Evolutionary conservation across 2,113 vertebrate species (phyloP).

Genomic region (Notiomystis cincta): DNA sequence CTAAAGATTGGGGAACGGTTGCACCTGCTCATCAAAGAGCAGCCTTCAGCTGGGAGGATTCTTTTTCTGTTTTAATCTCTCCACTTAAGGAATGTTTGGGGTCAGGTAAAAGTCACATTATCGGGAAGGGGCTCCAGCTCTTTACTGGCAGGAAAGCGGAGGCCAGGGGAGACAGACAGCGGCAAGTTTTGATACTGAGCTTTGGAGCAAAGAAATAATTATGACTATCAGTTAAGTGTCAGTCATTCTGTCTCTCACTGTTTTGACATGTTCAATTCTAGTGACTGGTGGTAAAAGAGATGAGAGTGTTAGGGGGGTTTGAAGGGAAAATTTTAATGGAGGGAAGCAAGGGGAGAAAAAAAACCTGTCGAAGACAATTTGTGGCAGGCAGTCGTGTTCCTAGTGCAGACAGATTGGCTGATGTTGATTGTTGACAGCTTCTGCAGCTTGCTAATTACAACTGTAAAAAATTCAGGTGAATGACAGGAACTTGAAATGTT

Average conservation of each 20-base stretch:
- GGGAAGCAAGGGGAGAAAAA: neutral
- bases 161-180: neutral
- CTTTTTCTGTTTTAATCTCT: neutral
- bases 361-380: conserved; percentile 34
- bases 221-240: conserved; percentile 2
- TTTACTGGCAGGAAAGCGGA: neutral
- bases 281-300: neutral
- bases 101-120: accelerated
- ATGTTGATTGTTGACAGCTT: conserved; percentile 74
- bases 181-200: neutral
- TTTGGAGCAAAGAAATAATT: neutral
- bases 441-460: conserved; percentile 79
- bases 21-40: accelerated
- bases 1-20: neutral
- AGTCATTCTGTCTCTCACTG: neutral
- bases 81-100: neutral
- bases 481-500: conserved; percentile 83
- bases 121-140: neutral
- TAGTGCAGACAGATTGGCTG: conserved; percentile 53
- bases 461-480: conserved; percentile 81
- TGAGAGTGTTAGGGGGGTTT: neutral
- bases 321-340: conserved; percentile 17
- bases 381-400: neutral
- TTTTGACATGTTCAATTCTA: neutral
- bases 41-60: neutral